These are phyloP conservation scores for Troides aeacus DNA, from an alignment of 2,888 invertebrate genomes.

Conservation along the genomic window DNA sequence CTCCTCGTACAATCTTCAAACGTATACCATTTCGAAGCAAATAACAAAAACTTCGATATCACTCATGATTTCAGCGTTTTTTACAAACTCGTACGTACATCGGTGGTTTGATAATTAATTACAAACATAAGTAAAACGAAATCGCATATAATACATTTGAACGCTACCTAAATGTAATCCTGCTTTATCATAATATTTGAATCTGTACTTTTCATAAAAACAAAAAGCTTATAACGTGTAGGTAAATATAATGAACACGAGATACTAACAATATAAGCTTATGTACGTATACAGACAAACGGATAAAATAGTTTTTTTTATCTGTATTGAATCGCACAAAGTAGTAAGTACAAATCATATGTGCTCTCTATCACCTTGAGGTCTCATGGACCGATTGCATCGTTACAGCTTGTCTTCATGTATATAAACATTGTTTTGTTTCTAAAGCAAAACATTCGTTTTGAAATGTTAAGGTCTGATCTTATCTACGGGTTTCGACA, in stretches of 20 bases:
- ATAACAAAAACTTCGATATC: too few relatives aligned
- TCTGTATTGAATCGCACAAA: constrained; percentile 13
- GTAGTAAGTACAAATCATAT: constrained; percentile 29
- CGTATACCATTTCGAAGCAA: not conserved
- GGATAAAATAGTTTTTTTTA: constrained; percentile 25
- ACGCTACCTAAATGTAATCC: not conserved
- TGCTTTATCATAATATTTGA: not conserved
- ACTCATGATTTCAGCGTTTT: too few relatives aligned
- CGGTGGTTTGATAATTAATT: too few relatives aligned
- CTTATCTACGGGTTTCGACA: constrained; percentile 28
- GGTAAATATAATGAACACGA: not conserved
- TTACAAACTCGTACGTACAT: too few relatives aligned
- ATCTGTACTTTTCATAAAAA: not conserved
- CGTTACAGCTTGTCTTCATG: constrained; percentile 35
- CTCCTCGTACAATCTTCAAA: not conserved
- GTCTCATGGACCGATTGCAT: constrained; percentile 41
- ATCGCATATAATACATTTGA: not conserved
- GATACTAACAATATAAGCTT: not conserved
- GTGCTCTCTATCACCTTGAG: constrained; percentile 51
- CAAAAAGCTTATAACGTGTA: not conserved
- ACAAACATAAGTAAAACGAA: too few relatives aligned
- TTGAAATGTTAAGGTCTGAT: constrained; percentile 31
- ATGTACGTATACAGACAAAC: not conserved
- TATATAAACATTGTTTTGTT: constrained; percentile 34
- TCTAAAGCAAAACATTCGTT: constrained; percentile 29